Conservation (phyloP, 2,888 invertebrate genomes). For the Drosophila siamana region DNA sequence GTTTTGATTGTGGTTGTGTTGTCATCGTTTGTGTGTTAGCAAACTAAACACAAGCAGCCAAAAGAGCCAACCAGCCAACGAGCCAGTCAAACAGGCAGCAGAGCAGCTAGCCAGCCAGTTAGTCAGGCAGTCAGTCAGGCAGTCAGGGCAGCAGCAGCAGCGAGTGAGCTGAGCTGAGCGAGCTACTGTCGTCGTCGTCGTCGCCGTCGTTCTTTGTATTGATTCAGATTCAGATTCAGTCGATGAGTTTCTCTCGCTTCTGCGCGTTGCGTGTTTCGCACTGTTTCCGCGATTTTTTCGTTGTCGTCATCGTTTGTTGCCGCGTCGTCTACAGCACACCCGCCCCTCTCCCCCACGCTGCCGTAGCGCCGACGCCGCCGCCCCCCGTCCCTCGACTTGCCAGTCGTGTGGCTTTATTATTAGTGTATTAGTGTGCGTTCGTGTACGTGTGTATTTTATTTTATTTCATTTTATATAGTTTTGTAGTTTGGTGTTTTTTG, state of each 20-base stretch:
- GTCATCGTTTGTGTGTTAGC: constrained; percentile 58
- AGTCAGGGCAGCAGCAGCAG: constrained; percentile 14
- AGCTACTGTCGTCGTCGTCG: constrained; percentile 30
- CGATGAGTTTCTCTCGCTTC: constrained; percentile 84
- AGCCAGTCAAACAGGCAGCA: constrained; percentile 43
- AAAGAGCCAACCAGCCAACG: constrained; percentile 12
- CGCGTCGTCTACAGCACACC: constrained; percentile 20
- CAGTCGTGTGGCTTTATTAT: constrained; percentile 32
- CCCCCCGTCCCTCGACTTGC: constrained; percentile 18
- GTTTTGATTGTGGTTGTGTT: constrained; percentile 48
- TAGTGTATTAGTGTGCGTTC: constrained; percentile 25
- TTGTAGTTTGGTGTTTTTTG: constrained; percentile 34
- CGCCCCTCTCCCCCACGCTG: constrained; percentile 1
- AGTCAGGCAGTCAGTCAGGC: constrained; percentile 15
- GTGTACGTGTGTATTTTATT: constrained; percentile 32
- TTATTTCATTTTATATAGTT: constrained; percentile 20
- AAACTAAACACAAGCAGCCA: constrained; percentile 44
- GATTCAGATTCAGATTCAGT: constrained; percentile 77
- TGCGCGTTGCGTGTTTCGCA: constrained; percentile 83
- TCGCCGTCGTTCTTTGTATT: constrained; percentile 69
- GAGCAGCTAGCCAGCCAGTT: constrained; percentile 23
- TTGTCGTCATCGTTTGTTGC: constrained; percentile 74
- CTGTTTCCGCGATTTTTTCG: constrained; percentile 79
- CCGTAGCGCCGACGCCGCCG: not conserved
- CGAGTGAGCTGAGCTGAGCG: constrained; percentile 30